Evolutionary conservation across 2,888 invertebrate genomes (phyloP).

Genomic region (Cheilosia impressa): DNA sequence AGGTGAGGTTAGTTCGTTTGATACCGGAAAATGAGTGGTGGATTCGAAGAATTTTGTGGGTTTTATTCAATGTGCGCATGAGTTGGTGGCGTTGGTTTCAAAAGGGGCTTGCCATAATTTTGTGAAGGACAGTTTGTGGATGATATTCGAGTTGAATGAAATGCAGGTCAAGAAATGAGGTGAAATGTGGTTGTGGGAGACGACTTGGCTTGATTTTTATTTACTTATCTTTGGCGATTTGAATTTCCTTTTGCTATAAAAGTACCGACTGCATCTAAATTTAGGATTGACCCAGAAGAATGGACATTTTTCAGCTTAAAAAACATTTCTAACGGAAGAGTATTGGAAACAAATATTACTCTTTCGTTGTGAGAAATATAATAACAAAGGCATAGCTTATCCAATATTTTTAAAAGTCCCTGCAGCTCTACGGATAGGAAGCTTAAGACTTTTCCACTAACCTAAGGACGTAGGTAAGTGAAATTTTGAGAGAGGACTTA

Average conservation of each 20-base stretch:
- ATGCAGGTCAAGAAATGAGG: slow-evolving; percentile 74
- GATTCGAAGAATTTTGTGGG: slow-evolving; percentile 27
- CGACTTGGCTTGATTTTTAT: background rate
- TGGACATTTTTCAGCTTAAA: too few species aligned
- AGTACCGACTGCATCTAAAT: too few species aligned
- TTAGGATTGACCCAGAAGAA: background rate
- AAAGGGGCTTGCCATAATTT: slow-evolving; percentile 52
- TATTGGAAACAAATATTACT: too few species aligned
- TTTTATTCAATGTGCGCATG: slow-evolving; percentile 42
- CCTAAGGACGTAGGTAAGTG: too few species aligned
- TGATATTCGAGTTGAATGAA: slow-evolving; percentile 59
- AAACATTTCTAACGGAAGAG: too few species aligned
- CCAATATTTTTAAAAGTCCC: too few species aligned
- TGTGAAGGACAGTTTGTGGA: slow-evolving; percentile 59
- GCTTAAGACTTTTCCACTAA: too few species aligned
- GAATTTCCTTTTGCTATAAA: background rate
- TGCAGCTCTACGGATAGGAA: too few species aligned
- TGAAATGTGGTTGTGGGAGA: slow-evolving; percentile 31
- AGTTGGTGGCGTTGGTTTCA: background rate
- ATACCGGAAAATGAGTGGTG: slow-evolving; percentile 51
- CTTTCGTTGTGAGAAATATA: too few species aligned
- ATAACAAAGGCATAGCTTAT: too few species aligned
- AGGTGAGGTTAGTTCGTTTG: slow-evolving; percentile 45
- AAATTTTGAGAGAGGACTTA: too few species aligned
- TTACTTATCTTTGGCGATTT: background rate